A percentile compares a stretch with the other conserved stretches of the same genome.
Evolutionary conservation across 2,113 vertebrate species (phyloP).

Genomic region (Ailurus styani): DNA sequence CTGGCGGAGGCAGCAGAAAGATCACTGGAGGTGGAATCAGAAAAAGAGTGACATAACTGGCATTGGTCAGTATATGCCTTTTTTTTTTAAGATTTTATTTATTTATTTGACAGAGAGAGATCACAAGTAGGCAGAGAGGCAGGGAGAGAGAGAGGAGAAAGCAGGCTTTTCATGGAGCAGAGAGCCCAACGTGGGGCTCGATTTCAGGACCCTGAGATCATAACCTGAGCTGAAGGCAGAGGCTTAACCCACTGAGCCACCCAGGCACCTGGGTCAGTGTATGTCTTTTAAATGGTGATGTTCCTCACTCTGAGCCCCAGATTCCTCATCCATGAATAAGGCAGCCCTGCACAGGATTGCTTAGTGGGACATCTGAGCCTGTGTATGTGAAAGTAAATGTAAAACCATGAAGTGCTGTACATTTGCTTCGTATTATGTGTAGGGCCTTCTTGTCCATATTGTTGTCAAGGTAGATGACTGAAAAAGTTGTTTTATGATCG

Average conservation of each 20-base stretch:
- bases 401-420: background rate
- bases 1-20: background rate
- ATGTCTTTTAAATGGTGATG: background rate
- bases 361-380: background rate
- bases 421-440: background rate
- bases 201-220: too few relatives aligned
- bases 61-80: background rate
- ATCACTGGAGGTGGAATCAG: background rate
- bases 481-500: background rate
- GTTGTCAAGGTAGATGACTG: background rate
- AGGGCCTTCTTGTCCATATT: background rate
- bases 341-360: background rate
- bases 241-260: too few relatives aligned
- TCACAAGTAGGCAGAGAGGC: too few relatives aligned
- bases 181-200: too few relatives aligned
- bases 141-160: too few relatives aligned
- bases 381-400: background rate
- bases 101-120: too few relatives aligned
- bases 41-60: background rate
- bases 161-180: too few relatives aligned
- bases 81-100: background rate
- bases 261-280: background rate
- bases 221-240: too few relatives aligned
- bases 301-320: background rate
- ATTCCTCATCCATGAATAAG: background rate